Percentiles rank a stretch among this genome's conserved stretches.
Conservation (phyloP, 2,797 vertebrate species). For the Tarsius wallacei region DNA sequence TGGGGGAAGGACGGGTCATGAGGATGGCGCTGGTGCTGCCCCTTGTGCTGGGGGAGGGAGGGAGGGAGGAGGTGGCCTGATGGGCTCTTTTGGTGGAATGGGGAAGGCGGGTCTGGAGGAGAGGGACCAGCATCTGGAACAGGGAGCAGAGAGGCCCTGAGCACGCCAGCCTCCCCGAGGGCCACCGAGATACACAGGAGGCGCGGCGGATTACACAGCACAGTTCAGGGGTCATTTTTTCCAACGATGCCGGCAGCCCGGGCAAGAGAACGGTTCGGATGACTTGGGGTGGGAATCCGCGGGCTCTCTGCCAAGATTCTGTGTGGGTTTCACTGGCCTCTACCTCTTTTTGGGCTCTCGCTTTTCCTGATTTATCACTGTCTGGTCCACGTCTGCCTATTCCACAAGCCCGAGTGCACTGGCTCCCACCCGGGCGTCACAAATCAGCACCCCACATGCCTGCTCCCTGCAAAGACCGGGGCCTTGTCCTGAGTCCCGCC, state of each 20-base stretch:
- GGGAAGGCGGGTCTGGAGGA: accelerated
- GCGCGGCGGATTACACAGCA: background rate
- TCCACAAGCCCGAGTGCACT: too few species aligned
- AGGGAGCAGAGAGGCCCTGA: too few species aligned
- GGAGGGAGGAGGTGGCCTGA: accelerated
- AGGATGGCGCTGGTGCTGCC: background rate
- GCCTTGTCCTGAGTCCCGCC: background rate
- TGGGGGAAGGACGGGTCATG: too few species aligned
- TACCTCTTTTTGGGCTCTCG: background rate
- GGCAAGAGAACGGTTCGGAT: background rate
- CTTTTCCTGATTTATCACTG: too few species aligned
- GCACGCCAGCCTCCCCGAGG: background rate
- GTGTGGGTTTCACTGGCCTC: background rate
- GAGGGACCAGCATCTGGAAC: background rate
- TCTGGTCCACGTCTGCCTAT: background rate
- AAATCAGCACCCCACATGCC: background rate
- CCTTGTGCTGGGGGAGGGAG: background rate
- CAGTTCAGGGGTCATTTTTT: background rate
- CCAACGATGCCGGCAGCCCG: background rate
- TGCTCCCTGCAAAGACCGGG: background rate
- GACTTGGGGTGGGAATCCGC: background rate
- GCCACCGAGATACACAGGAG: background rate
- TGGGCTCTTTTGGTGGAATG: too few species aligned
- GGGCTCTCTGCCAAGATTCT: background rate
- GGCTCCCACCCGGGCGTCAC: accelerated